These are phyloP conservation scores for Sula dactylatra DNA, from an alignment of 2,113 vertebrate genomes.

Conservation along the genomic window DNA sequence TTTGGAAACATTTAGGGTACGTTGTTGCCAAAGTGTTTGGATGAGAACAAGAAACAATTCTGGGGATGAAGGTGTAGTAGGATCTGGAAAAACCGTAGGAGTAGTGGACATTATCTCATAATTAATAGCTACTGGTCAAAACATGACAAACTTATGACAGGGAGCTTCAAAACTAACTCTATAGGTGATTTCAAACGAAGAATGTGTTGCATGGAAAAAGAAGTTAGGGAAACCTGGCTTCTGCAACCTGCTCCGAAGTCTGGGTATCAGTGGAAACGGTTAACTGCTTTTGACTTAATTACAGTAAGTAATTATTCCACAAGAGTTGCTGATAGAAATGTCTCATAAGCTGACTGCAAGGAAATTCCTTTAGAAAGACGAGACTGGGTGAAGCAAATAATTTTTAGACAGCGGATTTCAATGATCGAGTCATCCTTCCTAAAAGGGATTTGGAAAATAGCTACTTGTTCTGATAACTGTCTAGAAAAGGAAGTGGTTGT, in stretches of 20 bases:
- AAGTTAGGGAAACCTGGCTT: background rate
- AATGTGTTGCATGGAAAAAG: background rate
- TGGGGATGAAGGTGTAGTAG: background rate
- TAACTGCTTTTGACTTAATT: background rate
- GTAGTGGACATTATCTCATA: background rate
- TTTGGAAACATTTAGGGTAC: background rate
- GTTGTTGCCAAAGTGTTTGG: background rate
- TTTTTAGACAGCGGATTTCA: background rate
- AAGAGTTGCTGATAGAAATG: background rate
- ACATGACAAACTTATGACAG: background rate
- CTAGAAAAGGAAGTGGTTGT: background rate
- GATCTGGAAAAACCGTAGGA: background rate
- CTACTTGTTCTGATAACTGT: background rate
- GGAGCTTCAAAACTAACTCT: background rate
- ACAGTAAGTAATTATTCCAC: background rate
- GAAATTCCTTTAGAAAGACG: background rate
- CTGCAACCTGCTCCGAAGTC: background rate
- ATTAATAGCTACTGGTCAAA: background rate
- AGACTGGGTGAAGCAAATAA: background rate
- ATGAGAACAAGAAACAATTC: background rate
- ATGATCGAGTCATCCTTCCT: background rate
- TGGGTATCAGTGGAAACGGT: rapidly evolving
- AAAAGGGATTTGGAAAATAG: background rate
- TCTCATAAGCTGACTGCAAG: background rate
- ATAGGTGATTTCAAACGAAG: background rate